Conservation (phyloP, 2,797 vertebrate genomes). For the Karalla daura region DNA sequence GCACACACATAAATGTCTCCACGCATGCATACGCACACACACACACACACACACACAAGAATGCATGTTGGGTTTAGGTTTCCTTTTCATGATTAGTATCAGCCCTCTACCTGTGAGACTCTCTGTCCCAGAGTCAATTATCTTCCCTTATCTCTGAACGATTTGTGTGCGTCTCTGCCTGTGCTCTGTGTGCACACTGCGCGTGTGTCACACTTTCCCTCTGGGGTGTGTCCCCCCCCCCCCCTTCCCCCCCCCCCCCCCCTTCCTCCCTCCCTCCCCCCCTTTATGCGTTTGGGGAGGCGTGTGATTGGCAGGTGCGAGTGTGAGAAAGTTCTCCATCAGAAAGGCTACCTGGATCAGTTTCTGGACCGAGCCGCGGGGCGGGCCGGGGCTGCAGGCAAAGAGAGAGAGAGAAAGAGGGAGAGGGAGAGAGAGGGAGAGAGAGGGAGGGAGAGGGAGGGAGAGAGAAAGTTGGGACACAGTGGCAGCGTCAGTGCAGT, state of each 20-base stretch:
- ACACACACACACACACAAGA: slow-evolving; percentile 28
- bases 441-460: slow-evolving; percentile 16
- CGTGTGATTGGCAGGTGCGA: slow-evolving; percentile 72
- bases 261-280: too few species aligned
- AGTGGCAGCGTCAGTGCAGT: slow-evolving; percentile 57
- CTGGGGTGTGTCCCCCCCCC: background rate
- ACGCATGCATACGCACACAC: slow-evolving; percentile 9
- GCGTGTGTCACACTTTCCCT: slow-evolving; percentile 29
- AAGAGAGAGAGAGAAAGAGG: too few species aligned
- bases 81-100: slow-evolving; percentile 65
- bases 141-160: slow-evolving; percentile 62
- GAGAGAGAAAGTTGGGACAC: slow-evolving; percentile 42
- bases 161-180: slow-evolving; percentile 34
- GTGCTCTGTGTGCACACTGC: slow-evolving; percentile 18
- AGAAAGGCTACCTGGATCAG: slow-evolving; percentile 80
- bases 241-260: background rate
- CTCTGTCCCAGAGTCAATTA: slow-evolving; percentile 72
- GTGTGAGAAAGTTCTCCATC: slow-evolving; percentile 82
- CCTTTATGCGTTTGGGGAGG: too few species aligned
- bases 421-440: slow-evolving; percentile 28
- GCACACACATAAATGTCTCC: slow-evolving; percentile 4
- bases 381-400: slow-evolving; percentile 49
- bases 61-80: slow-evolving; percentile 46
- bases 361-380: slow-evolving; percentile 78
- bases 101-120: slow-evolving; percentile 70